Evolutionary conservation across 2,797 vertebrate genomes (phyloP), one percentile per base, ranked within the genome.

Genomic region (Erethizon dorsatum): DNA sequence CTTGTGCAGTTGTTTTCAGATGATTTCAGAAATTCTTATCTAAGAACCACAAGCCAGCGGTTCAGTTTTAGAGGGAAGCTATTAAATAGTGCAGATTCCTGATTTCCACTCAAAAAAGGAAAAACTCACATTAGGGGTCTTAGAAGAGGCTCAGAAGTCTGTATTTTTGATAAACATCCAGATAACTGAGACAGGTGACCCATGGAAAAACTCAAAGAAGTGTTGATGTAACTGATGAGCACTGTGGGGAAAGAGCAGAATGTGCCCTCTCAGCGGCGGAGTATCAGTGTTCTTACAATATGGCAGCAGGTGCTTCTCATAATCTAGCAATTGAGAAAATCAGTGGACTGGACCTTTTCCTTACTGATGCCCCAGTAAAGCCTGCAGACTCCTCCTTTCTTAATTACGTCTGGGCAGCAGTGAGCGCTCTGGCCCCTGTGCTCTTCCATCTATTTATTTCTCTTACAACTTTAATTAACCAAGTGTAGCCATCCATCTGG

Each of bases 381-480:
- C 73, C 84, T 37, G 45, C 77, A 95, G 50, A 85, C n/a, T 83
- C 56, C 67, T 31, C 77, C 20, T 93, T 95, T 88, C 90, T 94
- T 93, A 93, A 94, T 95, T 90, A 96, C 47, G 45, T 94, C 78
- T 95, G 93, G 83, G 82, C 90, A 83, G 86, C 85, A 92, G 80
- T 18, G 77, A 97, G 77, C 50, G 50, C 33, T 88, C 57, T 54
- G 88, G 80, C 59, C 12, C 4, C 67, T 15, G 28, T 77, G 83
- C 56, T 96, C 91, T 86, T 96, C 93, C 87, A 95, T 97, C 95
- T 83, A 14, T 77, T 92, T 85, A 77, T 92, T 54, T 83, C 73
- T 95, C 83, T 93, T 86, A 94, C 41, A 82, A 71, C 63, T 94
- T 59, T 83, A 90, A n/a, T 92, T 96, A 97, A 78, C 94, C 90